A percentile compares a stretch with the other conserved stretches of the same genome.
phyloP scores from a whole-genome alignment of 1,140 invertebrate species.

The Apolygus lucorum region DNA sequence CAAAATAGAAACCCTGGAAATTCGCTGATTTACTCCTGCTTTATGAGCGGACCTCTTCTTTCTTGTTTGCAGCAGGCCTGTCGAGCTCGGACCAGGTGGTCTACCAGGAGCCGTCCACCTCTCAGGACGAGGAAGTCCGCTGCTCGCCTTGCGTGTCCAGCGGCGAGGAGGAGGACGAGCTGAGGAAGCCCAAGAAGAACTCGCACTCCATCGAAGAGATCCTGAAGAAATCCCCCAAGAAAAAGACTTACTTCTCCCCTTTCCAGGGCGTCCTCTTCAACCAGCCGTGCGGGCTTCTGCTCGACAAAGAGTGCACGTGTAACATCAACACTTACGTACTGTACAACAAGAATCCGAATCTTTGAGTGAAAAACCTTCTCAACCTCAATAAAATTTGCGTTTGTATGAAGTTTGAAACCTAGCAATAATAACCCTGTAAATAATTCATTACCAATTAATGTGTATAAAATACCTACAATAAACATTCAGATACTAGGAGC shows the following conservation, averaged over 20 bases:
- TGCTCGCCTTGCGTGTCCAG: conserved; percentile 7
- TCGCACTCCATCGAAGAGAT: conserved; percentile 80
- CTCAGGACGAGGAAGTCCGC: conserved; percentile 17
- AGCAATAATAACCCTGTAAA: no score
- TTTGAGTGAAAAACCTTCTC: background rate
- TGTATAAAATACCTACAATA: no score
- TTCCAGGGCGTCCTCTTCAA: conserved; percentile 28
- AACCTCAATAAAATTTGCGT: no score
- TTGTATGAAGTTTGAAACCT: no score
- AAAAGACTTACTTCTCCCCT: conserved; percentile 1
- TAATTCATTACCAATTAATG: no score
- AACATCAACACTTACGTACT: conserved; percentile 21
- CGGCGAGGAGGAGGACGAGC: conserved; percentile 17
- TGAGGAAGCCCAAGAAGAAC: conserved; percentile 54
- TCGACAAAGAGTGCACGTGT: conserved; percentile 34
- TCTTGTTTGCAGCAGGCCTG: no score
- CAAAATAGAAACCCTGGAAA: no score
- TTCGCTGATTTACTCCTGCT: no score
- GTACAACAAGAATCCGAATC: background rate
- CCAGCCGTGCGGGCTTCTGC: conserved; percentile 34
- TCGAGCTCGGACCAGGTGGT: no score
- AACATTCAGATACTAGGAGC: no score
- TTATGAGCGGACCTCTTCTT: no score
- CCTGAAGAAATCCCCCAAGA: conserved; percentile 51
- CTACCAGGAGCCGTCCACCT: conserved; percentile 11